Conservation (phyloP, 92 coral and sea anemone species). For the Micromussa lordhowensis region DNA sequence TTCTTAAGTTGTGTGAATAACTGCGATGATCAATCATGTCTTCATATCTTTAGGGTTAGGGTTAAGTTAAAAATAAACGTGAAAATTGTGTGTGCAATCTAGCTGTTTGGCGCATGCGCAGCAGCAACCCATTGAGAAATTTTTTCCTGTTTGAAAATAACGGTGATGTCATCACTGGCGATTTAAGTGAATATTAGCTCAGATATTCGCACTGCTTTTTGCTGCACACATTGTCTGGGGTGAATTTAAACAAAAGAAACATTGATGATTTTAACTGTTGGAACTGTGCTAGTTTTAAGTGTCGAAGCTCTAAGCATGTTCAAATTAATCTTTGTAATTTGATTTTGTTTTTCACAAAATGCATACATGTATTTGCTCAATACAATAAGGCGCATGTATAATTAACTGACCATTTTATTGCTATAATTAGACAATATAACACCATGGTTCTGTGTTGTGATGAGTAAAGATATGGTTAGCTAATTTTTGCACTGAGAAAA, state of each 20-base stretch:
- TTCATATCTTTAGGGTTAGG: too few species aligned
- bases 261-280: neutral
- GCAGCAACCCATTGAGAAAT: neutral
- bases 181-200: neutral
- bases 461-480: neutral
- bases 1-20: too few species aligned
- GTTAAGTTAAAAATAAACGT: too few species aligned
- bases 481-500: neutral
- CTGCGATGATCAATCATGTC: too few species aligned
- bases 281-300: neutral
- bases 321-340: neutral
- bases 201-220: too few species aligned
- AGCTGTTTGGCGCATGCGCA: neutral
- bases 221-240: neutral
- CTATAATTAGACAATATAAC: neutral
- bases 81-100: neutral
- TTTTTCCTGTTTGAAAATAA: constrained; percentile 12
- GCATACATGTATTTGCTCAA: neutral
- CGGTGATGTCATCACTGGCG: too few species aligned
- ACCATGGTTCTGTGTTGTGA: neutral
- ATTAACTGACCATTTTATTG: neutral
- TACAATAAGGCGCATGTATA: neutral
- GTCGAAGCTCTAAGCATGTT: neutral
- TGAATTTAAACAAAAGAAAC: neutral
- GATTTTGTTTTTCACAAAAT: neutral